Conservation (phyloP, 2,113 vertebrate genomes). For the Pedionomus torquatus region DNA sequence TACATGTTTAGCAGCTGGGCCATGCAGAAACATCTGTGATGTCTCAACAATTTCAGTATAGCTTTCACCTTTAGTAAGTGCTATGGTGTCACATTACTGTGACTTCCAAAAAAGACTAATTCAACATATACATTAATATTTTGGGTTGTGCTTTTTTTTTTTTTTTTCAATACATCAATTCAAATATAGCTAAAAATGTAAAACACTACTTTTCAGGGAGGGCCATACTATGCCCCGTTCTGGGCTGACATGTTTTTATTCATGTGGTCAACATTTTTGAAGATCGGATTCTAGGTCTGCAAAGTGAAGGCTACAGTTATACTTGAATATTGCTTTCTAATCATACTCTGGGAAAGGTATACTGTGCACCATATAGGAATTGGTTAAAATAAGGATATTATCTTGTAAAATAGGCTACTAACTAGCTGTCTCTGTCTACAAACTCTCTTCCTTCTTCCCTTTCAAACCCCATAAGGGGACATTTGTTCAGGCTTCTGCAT, state of each 20-base stretch:
- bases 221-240: not conserved
- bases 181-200: not conserved
- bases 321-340: not conserved
- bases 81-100: not conserved
- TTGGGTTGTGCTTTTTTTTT: not conserved
- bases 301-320: not conserved
- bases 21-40: not conserved
- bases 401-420: not conserved
- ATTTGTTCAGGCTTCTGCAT: not conserved
- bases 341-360: not conserved
- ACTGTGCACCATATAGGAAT: not conserved
- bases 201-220: not conserved
- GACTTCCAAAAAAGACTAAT: not conserved
- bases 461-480: not conserved
- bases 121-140: not conserved
- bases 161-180: not conserved
- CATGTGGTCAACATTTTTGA: not conserved
- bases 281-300: not conserved
- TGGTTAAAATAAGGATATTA: not conserved
- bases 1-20: not conserved
- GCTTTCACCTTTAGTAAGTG: not conserved
- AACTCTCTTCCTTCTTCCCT: not conserved
- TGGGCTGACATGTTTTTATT: not conserved
- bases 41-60: not conserved
- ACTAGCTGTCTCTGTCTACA: not conserved